Evolutionary conservation across 2,113 vertebrate species (phyloP).

Genomic region (Maylandia zebra): DNA sequence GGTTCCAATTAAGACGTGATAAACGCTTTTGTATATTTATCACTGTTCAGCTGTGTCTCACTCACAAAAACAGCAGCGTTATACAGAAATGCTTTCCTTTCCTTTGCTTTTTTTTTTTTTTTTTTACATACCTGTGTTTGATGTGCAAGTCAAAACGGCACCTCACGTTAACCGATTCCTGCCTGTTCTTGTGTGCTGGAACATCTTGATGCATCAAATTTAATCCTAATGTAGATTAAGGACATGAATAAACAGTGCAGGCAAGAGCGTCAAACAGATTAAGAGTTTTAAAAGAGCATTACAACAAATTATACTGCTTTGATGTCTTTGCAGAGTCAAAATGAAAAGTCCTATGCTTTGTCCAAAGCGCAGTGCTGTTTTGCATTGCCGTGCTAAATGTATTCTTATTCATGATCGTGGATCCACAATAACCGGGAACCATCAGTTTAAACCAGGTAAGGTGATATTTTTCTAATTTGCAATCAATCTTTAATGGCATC

Average conservation of each 20-base stretch:
- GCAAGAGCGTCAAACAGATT: neutral
- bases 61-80: neutral
- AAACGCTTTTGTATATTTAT: constrained; percentile 5
- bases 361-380: neutral
- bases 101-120: neutral
- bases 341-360: neutral
- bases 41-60: neutral
- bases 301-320: neutral
- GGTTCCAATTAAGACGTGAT: constrained; percentile 7
- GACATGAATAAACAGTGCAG: neutral
- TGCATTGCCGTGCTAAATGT: neutral
- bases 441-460: neutral
- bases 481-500: neutral
- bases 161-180: constrained; percentile 4
- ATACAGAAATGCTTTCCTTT: neutral
- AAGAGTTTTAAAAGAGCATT: neutral
- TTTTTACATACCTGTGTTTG: constrained; percentile 3
- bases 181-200: constrained; percentile 23
- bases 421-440: neutral
- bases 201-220: neutral
- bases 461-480: neutral
- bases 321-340: neutral
- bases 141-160: constrained; percentile 14
- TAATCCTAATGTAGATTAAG: neutral
- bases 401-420: neutral